phyloP scores from a whole-genome alignment of 2,888 invertebrate species.

The Dryobota labecula region DNA sequence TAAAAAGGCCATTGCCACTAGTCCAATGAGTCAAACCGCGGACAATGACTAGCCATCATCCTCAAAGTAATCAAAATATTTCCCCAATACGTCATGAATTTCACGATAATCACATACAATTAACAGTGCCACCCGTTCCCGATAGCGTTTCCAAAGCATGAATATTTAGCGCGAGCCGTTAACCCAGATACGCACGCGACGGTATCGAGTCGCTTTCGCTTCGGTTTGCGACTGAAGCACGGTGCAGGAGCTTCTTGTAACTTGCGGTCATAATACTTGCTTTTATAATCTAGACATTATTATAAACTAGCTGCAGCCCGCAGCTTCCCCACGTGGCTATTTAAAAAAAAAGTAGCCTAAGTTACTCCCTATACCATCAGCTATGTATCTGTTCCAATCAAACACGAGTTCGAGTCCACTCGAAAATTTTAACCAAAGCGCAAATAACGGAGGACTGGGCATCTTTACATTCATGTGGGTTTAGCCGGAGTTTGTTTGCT shows the following conservation, averaged over 20 bases:
- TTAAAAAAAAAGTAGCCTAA: no score
- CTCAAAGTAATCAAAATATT: slow-evolving; percentile 1
- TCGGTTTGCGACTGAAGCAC: not conserved
- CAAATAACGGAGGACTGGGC: no score
- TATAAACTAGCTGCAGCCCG: no score
- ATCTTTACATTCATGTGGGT: no score
- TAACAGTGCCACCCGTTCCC: slow-evolving; percentile 36
- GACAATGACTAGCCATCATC: not conserved
- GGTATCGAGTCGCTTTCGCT: slow-evolving; percentile 25
- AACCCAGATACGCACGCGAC: slow-evolving; percentile 58
- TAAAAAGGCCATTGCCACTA: no score
- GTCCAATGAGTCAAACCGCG: not conserved
- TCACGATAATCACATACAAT: slow-evolving; percentile 48
- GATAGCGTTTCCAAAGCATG: slow-evolving; percentile 45
- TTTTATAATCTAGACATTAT: not conserved
- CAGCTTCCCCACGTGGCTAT: no score
- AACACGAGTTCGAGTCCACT: no score
- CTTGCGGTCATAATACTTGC: not conserved
- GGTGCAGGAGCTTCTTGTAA: not conserved
- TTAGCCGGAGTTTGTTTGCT: no score
- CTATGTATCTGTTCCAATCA: no score
- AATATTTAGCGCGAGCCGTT: slow-evolving; percentile 52
- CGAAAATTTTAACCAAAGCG: no score
- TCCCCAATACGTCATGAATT: not conserved
- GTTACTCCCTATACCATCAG: no score